Percentiles rank a stretch among this genome's conserved stretches.
Conservation (phyloP, 2,797 vertebrate species). For the Todus mexicanus region DNA sequence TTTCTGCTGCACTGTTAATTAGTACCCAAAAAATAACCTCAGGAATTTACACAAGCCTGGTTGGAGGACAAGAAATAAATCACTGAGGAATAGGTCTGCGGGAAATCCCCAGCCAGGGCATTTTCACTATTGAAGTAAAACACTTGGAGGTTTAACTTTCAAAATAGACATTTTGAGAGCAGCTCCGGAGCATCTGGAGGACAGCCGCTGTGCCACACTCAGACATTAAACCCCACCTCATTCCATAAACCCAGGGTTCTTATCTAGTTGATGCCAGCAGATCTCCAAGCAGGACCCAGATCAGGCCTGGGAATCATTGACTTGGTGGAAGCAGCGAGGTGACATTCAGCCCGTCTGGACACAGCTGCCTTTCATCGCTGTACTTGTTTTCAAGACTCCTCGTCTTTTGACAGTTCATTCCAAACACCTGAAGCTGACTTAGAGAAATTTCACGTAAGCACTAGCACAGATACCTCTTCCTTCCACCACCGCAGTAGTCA, state of each 20-base stretch:
- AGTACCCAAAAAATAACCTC: slow-evolving; percentile 48
- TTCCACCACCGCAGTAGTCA: background rate
- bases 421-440: background rate
- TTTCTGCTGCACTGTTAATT: slow-evolving; percentile 70
- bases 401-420: background rate
- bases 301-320: background rate
- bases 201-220: background rate
- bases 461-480: background rate
- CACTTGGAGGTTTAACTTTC: slow-evolving; percentile 7
- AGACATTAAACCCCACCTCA: background rate
- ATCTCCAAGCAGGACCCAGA: background rate
- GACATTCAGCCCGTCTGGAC: background rate
- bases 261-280: background rate
- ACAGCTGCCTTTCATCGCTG: fast-evolving
- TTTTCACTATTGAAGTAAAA: background rate
- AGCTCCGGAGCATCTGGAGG: background rate
- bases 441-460: background rate
- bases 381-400: background rate
- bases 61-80: slow-evolving; percentile 34
- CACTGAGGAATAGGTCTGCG: slow-evolving; percentile 2
- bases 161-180: background rate
- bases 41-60: slow-evolving; percentile 33
- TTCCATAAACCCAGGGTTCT: background rate
- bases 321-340: background rate
- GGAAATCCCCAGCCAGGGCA: background rate